Conservation (phyloP, 2,113 vertebrate genomes). For the Ictalurus furcatus region DNA sequence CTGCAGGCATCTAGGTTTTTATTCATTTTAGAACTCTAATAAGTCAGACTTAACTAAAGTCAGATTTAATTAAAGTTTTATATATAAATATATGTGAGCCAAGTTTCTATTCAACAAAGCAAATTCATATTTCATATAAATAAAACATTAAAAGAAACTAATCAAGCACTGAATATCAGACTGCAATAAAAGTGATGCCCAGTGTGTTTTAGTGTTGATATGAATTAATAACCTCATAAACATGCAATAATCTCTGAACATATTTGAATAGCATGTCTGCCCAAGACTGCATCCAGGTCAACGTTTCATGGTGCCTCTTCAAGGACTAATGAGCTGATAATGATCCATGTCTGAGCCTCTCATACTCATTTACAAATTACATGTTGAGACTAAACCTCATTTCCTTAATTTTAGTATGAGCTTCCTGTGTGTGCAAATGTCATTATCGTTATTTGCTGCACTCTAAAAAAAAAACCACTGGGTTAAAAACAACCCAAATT, state of each 20-base stretch:
- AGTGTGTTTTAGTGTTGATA: background rate
- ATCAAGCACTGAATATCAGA: background rate
- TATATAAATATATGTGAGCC: background rate
- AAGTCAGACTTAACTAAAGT: background rate
- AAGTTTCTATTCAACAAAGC: background rate
- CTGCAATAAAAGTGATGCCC: background rate
- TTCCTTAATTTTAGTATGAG: background rate
- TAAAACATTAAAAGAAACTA: background rate
- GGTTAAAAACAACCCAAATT: no score
- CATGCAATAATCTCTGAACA: background rate
- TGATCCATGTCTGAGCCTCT: background rate
- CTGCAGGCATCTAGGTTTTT: background rate
- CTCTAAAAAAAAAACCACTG: no score
- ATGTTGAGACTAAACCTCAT: conserved; percentile 24
- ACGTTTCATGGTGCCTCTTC: conserved; percentile 17
- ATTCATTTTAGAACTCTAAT: background rate
- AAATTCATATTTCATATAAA: background rate
- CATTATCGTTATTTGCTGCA: background rate
- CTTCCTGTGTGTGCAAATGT: background rate
- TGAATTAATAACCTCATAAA: background rate
- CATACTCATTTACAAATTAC: conserved; percentile 27
- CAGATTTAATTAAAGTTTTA: background rate
- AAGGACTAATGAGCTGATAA: conserved; percentile 19
- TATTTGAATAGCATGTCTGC: background rate
- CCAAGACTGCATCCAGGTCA: conserved; percentile 5